Evolutionary conservation across 30 jellyfish, hydroid and myxozoan genomes (phyloP), one percentile per base, ranked within the genome.

Genomic region (Aurelia sp.): DNA sequence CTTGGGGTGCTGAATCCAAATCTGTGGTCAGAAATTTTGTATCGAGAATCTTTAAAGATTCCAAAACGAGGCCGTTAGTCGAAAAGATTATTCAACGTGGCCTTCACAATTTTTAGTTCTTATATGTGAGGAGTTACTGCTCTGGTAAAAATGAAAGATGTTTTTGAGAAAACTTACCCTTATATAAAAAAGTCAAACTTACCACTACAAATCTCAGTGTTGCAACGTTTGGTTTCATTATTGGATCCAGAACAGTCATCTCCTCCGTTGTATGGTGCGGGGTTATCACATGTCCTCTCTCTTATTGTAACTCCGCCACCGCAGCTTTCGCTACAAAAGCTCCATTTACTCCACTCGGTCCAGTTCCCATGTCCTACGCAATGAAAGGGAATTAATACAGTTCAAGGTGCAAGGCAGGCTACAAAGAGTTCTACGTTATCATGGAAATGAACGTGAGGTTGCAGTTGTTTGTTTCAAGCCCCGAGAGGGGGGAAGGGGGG

Each of bases 261-360:
- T 10, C 96, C 96, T 19, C 90, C 90, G 30, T 76, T 86, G 64
- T 30, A 76, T 1, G 96, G 96, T 3, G 96, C 79, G 15, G 96
- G 96, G 74, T 76, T 86, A 18, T 79, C 66, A 51, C 96, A 86
- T 3, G 60, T 16, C 61, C 96, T 62, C 16, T 77, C 57, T 37
- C 65, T 75, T 30, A 57, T 70, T 11, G 63, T 17, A 11, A 55
- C 33, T 48, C 96, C 96, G 8, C 86, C 90, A 17, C 90, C 90
- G 76, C 96, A 86, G 84, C 96, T 86, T 23, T 75, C 57, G 44
- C 77, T 76, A 62, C 96, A 86, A 12, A 40, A 67, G 69, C 90
- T 66, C 96, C 96, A 86, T 33, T 35, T 18, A 8, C 78, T 12
- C 96, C 96, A 86, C 18, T n/a, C 48, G 17, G 86, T 51, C 96